Base-by-base conservation (phyloP, 2,113 vertebrate genomes). In the Mormoops blainvillei region DNA sequence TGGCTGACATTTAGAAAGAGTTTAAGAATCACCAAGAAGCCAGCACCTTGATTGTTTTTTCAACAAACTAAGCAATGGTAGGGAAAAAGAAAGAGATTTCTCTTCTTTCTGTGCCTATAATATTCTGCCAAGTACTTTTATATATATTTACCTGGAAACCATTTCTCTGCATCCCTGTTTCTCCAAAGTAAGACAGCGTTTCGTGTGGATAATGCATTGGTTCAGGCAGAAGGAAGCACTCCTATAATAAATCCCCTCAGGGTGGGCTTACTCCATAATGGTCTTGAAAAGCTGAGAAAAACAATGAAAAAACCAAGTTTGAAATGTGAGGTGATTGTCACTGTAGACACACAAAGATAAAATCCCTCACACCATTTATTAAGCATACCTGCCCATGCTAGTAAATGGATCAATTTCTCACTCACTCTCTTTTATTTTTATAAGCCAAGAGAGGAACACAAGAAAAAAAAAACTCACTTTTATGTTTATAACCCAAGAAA, bases 171-270 rank as follows among this genome's bases (percentile, higher is more conserved):
- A 61, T 82, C 19, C 63, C 95, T 87, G 18, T 87, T 96, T 95
- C 68, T 33, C 81, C 77, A 65, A 92, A 94, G 58, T 77, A 4
- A 87, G 88, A 36, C 11, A 67, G 28, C 45, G 28, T 85, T 97
- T 94, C 41, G 78, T 87, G 91, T 58, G 91, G 88, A 76, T 89
- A 97, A 94, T 89, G 95, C 94, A 97, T 71, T 90, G 63, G 78
- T 85, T 96, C 58, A n/a, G 92, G 91, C 52, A 93, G 90, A 95
- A 92, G 86, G 78, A 97, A 97, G 48, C 78, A 12, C 76, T 87
- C 48, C 48, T 94, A 33, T 36, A 92, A 70, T 94, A 95, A 89
- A 52, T 87, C 38, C 33, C 95, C 85, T 43, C n/a, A n/a, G 36
- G 5, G 31, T 82, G 87, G 84, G 54, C 70, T 80, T 61, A 14